Conservation (phyloP, 2,888 invertebrate species). For the Oxyscelio sp. region DNA sequence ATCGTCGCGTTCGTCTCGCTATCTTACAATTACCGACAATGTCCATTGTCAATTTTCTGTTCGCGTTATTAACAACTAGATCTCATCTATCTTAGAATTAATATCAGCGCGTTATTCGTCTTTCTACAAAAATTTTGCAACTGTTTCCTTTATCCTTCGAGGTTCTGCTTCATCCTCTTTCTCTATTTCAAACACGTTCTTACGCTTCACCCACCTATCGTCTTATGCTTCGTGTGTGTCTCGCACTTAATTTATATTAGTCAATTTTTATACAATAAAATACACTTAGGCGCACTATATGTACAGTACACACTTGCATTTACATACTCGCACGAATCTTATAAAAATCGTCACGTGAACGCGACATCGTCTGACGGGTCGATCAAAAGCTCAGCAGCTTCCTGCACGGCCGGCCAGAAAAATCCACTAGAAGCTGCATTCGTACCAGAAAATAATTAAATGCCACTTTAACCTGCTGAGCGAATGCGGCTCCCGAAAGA, state of each 20-base stretch:
- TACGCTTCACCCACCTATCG: background rate
- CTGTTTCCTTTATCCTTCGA: conserved; percentile 55
- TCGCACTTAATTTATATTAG: conserved; percentile 50
- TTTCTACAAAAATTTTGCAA: conserved; percentile 81
- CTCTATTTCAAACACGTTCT: background rate
- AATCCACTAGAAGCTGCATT: conserved; percentile 73
- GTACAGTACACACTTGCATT: conserved; percentile 76
- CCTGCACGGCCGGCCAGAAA: conserved; percentile 19
- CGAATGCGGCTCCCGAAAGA: conserved; percentile 76
- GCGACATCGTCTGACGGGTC: conserved; percentile 4
- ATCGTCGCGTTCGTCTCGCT: conserved; percentile 74
- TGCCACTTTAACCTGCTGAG: conserved; percentile 74
- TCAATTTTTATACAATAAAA: conserved; percentile 85
- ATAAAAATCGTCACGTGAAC: conserved; percentile 37
- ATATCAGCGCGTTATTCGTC: conserved; percentile 79
- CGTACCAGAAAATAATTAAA: conserved; percentile 77
- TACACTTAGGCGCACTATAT: conserved; percentile 82
- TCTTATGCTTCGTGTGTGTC: conserved; percentile 6
- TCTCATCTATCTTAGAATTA: conserved; percentile 77
- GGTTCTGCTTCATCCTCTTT: background rate
- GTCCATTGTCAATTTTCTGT: conserved; percentile 74
- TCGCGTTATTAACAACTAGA: conserved; percentile 78
- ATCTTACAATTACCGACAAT: conserved; percentile 75
- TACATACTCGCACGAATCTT: conserved; percentile 74
- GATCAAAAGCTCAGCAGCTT: conserved; percentile 7